These are phyloP conservation scores for Smittia aterrima DNA, from an alignment of 2,888 invertebrate species.

Conservation along the genomic window DNA sequence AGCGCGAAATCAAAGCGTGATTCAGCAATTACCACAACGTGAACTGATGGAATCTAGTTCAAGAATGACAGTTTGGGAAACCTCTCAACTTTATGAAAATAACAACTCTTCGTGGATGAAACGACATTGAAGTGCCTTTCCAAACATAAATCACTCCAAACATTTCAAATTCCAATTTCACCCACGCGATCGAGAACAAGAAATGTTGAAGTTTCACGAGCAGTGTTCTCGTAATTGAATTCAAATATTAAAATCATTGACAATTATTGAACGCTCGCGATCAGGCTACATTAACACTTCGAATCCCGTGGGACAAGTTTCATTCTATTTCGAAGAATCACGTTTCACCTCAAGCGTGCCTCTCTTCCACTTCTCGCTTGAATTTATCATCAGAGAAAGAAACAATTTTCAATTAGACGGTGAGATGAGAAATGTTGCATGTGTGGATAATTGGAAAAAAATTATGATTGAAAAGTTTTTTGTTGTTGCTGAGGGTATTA, in stretches of 20 bases:
- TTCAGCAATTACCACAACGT: neutral
- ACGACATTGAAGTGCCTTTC: neutral
- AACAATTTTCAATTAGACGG: neutral
- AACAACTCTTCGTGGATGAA: neutral
- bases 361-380: neutral
- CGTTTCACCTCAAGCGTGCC: neutral
- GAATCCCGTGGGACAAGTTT: neutral
- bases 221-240: neutral
- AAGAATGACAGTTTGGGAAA: neutral
- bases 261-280: constrained; percentile 4
- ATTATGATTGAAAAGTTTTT: too few species aligned
- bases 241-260: neutral
- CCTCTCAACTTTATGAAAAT: neutral
- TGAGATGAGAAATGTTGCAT: neutral
- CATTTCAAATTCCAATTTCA: neutral
- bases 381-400: neutral
- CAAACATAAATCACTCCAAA: neutral
- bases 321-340: neutral
- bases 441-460: too few species aligned
- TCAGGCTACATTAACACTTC: neutral
- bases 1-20: constrained; percentile 25
- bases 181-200: neutral
- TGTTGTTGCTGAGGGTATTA: too few species aligned
- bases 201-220: neutral
- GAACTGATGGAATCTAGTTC: neutral